Evolutionary conservation across 2,113 vertebrate species (phyloP).

Genomic region (Centropus bengalensis): DNA sequence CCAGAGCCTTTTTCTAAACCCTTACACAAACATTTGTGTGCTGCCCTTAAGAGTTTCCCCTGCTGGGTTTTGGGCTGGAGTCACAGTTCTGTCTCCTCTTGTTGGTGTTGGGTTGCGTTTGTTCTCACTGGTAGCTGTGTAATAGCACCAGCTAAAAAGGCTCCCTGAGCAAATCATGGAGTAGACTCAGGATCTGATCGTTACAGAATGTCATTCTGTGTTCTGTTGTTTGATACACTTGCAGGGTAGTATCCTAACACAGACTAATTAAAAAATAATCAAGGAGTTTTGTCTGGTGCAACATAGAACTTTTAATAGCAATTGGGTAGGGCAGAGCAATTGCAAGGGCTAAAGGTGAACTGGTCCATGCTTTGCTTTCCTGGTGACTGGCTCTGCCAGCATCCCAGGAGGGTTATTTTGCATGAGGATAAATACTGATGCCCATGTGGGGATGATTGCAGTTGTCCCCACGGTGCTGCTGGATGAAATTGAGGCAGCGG

Average conservation of each 20-base stretch:
- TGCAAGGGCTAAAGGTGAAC: not conserved
- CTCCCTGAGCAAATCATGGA: not conserved
- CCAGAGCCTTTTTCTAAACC: not conserved
- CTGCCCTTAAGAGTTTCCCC: not conserved
- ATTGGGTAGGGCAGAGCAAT: not conserved
- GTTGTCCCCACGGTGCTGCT: slow-evolving; percentile 88
- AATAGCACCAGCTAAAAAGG: fast-evolving
- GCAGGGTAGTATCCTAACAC: not conserved
- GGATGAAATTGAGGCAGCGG: slow-evolving; percentile 94
- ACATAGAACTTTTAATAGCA: not conserved
- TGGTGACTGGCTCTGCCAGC: not conserved
- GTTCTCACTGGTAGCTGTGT: not conserved
- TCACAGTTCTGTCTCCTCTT: not conserved
- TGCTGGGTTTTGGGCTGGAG: fast-evolving
- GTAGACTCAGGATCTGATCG: fast-evolving
- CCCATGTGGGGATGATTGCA: slow-evolving; percentile 11
- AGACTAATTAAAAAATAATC: not conserved
- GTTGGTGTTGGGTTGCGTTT: fast-evolving
- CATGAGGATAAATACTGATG: not conserved
- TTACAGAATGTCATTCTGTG: fast-evolving
- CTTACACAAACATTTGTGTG: fast-evolving
- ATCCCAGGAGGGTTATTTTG: fast-evolving
- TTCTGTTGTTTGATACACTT: not conserved
- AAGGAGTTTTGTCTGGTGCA: not conserved
- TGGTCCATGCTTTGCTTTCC: not conserved